Percentiles rank a stretch among this genome's conserved stretches.
Evolutionary conservation across 2,888 invertebrate genomes (phyloP).

Genomic region (Drosophila hamatofila): DNA sequence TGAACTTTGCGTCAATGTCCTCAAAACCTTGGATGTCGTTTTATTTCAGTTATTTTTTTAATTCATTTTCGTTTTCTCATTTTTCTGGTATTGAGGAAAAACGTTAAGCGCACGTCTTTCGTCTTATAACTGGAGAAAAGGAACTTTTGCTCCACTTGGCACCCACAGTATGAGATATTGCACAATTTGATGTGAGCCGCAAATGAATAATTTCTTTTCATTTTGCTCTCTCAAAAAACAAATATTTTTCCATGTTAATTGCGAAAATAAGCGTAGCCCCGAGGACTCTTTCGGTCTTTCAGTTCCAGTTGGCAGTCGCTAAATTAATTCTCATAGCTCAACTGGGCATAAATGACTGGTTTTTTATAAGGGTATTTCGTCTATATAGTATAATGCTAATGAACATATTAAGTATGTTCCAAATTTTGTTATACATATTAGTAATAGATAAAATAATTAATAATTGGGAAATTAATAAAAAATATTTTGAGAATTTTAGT

Average conservation of each 20-base stretch:
- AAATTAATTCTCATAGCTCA: background rate
- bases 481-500: too few species aligned
- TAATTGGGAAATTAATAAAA: too few species aligned
- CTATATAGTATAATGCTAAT: too few species aligned
- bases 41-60: slow-evolving; percentile 7
- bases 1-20: slow-evolving; percentile 74
- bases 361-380: background rate
- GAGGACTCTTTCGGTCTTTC: background rate
- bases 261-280: slow-evolving; percentile 57
- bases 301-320: background rate
- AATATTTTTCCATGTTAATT: slow-evolving; percentile 60
- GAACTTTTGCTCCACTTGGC: background rate
- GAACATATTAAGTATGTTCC: too few species aligned
- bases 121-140: slow-evolving; percentile 30
- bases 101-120: slow-evolving; percentile 40
- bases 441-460: background rate
- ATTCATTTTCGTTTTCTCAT: slow-evolving; percentile 12
- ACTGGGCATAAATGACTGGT: background rate
- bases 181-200: slow-evolving; percentile 12
- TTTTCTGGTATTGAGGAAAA: slow-evolving; percentile 31
- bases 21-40: slow-evolving; percentile 66
- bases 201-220: slow-evolving; percentile 26
- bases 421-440: too few species aligned
- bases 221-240: slow-evolving; percentile 16
- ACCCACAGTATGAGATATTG: background rate